Percentiles rank a stretch among this genome's conserved stretches.
These are phyloP conservation scores for Salvelinus sp. DNA, from an alignment of 2,113 vertebrate species.

Conservation along the genomic window DNA sequence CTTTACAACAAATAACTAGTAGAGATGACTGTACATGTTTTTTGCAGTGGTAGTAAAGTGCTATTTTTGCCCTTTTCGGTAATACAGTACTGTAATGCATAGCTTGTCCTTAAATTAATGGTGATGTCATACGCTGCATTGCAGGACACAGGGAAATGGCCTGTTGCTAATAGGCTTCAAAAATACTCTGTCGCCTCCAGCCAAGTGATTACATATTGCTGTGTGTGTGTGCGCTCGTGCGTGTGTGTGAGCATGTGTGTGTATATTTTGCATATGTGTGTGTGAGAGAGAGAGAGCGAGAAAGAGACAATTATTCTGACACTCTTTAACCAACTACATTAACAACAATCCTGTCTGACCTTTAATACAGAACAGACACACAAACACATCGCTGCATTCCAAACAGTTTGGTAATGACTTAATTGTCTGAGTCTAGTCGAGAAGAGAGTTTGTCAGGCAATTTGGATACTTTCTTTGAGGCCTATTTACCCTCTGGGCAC, in stretches of 20 bases:
- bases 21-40: not conserved
- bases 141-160: not conserved
- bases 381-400: conserved; percentile 13
- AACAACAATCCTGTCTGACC: conserved; percentile 21
- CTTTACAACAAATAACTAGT: not conserved
- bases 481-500: no score
- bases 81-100: not conserved
- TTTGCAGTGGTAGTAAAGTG: not conserved
- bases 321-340: conserved; percentile 7
- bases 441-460: not conserved
- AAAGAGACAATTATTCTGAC: conserved; percentile 3
- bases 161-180: conserved; percentile 28
- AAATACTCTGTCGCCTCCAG: not conserved
- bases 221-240: not conserved
- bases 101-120: conserved; percentile 7
- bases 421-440: not conserved
- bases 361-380: conserved; percentile 13
- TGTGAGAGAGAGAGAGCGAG: not conserved
- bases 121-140: conserved; percentile 8
- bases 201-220: conserved; percentile 1
- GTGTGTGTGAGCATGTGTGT: no score
- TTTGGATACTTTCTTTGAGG: not conserved
- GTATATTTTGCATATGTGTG: conserved; percentile 2
- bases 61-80: conserved; percentile 4
- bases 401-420: conserved; percentile 9